phyloP scores from a whole-genome alignment of 2,797 vertebrate species.

The Lemur catta region DNA sequence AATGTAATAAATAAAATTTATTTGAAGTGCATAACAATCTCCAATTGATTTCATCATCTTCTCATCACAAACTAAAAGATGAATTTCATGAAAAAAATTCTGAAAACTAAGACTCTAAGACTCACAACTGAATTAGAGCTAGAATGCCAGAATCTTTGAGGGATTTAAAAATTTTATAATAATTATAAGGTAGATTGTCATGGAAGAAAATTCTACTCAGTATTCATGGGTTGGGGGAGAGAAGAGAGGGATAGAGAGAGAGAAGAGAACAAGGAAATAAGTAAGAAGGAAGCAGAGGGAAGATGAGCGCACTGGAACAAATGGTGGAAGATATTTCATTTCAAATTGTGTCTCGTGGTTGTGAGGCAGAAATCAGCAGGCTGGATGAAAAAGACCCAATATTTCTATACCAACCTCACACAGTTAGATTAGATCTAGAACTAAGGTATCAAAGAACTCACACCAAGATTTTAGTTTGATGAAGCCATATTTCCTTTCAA shows the following conservation, averaged over 20 bases:
- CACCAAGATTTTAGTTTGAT: neutral
- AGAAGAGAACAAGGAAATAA: no score
- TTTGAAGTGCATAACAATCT: neutral
- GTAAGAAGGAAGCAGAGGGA: neutral
- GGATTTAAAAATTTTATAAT: neutral
- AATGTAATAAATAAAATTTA: neutral
- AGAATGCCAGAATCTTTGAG: neutral
- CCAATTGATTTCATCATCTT: neutral
- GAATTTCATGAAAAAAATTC: neutral
- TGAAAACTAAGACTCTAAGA: neutral
- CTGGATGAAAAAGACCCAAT: neutral
- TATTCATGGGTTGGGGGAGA: neutral
- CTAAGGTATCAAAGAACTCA: neutral
- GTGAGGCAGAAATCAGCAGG: neutral
- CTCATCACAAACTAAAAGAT: neutral
- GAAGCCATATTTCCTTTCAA: neutral
- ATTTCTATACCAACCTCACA: neutral
- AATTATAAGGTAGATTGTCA: neutral
- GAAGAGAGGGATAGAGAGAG: neutral
- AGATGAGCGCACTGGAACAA: neutral
- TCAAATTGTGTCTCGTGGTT: neutral
- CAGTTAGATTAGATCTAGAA: neutral
- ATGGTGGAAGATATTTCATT: neutral
- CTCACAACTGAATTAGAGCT: neutral
- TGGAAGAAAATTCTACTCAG: neutral